Percentiles rank a stretch among this genome's conserved stretches.
Conservation (phyloP, 2,797 vertebrate species). For the Centroberyx gerrardi region DNA sequence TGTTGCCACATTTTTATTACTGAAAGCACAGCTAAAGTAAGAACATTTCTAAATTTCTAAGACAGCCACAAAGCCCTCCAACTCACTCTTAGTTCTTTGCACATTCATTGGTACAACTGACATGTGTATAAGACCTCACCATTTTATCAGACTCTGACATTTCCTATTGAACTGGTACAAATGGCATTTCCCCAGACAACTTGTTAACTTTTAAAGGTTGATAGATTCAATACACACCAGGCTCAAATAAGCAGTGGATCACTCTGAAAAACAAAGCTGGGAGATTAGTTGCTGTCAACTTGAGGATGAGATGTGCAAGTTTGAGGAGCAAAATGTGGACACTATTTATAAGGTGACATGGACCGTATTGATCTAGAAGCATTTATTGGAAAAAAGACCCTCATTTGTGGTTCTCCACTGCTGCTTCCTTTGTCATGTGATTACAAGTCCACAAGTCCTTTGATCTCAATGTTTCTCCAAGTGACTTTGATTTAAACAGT, state of each 20-base stretch:
- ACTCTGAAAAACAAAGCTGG: slow-evolving; percentile 83
- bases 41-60: slow-evolving; percentile 50
- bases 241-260: slow-evolving; percentile 84
- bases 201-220: slow-evolving; percentile 94
- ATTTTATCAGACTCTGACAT: slow-evolving; percentile 88
- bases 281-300: slow-evolving; percentile 87
- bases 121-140: slow-evolving; percentile 79
- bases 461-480: slow-evolving; percentile 39
- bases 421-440: slow-evolving; percentile 35
- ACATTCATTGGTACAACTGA: slow-evolving; percentile 74
- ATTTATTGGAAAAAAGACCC: slow-evolving; percentile 70
- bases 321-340: slow-evolving; percentile 73
- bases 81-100: slow-evolving; percentile 53
- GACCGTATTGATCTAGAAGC: slow-evolving; percentile 78
- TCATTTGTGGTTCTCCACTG: slow-evolving; percentile 54
- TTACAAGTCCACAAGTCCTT: slow-evolving; percentile 27
- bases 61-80: slow-evolving; percentile 59
- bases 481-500: slow-evolving; percentile 36
- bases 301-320: slow-evolving; percentile 77
- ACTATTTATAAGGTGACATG: slow-evolving; percentile 70
- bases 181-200: slow-evolving; percentile 90
- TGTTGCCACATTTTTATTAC: slow-evolving; percentile 9
- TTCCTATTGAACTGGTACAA: slow-evolving; percentile 90
- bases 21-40: slow-evolving; percentile 34
- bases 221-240: slow-evolving; percentile 84